A percentile compares a stretch with the other conserved stretches of the same genome.
phyloP scores from a whole-genome alignment of 2,113 vertebrate genomes.

The Gymnocephalus cernua region DNA sequence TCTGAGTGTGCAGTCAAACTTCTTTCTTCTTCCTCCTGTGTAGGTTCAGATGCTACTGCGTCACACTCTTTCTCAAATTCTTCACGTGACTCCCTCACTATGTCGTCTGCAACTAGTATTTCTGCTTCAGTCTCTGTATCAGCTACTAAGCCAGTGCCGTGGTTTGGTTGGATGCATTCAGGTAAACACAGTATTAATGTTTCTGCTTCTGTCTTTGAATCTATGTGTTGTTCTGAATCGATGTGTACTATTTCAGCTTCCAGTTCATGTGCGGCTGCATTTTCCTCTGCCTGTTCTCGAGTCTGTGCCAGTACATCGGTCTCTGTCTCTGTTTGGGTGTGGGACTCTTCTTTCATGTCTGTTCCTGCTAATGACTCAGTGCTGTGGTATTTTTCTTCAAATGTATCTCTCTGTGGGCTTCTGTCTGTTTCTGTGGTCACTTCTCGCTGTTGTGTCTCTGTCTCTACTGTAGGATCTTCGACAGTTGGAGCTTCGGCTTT shows the following conservation, averaged over 20 bases:
- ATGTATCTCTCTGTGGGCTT: not conserved
- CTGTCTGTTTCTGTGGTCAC: slow-evolving; percentile 14
- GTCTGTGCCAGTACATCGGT: not conserved
- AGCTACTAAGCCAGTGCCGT: not conserved
- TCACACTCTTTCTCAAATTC: slow-evolving; percentile 8
- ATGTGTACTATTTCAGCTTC: not conserved
- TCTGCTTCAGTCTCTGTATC: slow-evolving; percentile 14
- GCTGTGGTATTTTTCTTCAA: slow-evolving; percentile 22
- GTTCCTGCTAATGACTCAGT: slow-evolving; percentile 44
- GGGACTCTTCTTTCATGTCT: slow-evolving; percentile 18
- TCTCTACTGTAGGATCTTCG: slow-evolving; percentile 3
- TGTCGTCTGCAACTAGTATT: not conserved
- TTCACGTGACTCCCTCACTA: slow-evolving; percentile 3
- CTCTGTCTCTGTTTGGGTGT: slow-evolving; percentile 34
- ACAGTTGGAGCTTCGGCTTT: not conserved
- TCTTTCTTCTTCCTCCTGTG: slow-evolving; percentile 8
- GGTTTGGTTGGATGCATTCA: slow-evolving; percentile 23
- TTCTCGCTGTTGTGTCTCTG: slow-evolving; percentile 20
- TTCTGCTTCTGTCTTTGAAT: slow-evolving; percentile 29
- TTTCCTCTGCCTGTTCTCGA: slow-evolving; percentile 5
- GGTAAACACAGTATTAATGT: not conserved
- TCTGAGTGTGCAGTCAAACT: slow-evolving; percentile 1
- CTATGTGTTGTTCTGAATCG: slow-evolving; percentile 1
- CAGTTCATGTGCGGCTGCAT: not conserved
- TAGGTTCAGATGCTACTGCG: not conserved